Conservation (phyloP, 2,113 vertebrate species). For the Centrocercus urophasianus region DNA sequence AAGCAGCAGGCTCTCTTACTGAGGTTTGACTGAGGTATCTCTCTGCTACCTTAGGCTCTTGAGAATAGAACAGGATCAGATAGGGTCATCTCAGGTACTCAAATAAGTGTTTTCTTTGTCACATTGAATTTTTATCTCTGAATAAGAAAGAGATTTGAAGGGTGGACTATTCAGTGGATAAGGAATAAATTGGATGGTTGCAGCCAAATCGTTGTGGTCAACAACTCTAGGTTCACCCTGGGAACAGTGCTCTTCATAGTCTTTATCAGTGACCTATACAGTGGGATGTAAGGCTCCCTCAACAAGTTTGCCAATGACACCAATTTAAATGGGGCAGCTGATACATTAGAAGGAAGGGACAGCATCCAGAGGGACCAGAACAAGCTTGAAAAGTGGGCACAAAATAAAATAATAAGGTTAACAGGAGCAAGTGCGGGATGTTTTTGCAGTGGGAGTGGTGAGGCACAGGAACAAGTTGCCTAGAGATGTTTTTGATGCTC, state of each 20-base stretch:
- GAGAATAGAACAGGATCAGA: not conserved
- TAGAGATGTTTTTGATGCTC: too few species aligned
- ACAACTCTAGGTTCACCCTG: not conserved
- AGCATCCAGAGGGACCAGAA: not conserved
- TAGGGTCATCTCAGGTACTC: not conserved
- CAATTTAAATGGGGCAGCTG: not conserved
- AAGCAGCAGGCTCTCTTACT: not conserved
- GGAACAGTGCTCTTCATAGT: not conserved
- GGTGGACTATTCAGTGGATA: not conserved
- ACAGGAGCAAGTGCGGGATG: too few species aligned
- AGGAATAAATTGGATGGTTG: not conserved
- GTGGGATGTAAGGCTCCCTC: not conserved
- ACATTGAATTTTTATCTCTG: not conserved
- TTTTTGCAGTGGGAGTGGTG: too few species aligned
- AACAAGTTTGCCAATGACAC: not conserved
- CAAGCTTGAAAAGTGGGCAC: not conserved
- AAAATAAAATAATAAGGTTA: too few species aligned
- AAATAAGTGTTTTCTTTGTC: not conserved
- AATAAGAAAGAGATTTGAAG: not conserved
- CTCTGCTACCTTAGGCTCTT: not conserved
- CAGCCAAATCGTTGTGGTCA: not conserved
- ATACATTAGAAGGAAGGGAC: not conserved
- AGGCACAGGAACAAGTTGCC: too few species aligned
- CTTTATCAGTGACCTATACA: not conserved
- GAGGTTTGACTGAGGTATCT: not conserved